Evolutionary conservation across 2,797 vertebrate genomes (phyloP).

Genomic region (Heliangelus exortis): DNA sequence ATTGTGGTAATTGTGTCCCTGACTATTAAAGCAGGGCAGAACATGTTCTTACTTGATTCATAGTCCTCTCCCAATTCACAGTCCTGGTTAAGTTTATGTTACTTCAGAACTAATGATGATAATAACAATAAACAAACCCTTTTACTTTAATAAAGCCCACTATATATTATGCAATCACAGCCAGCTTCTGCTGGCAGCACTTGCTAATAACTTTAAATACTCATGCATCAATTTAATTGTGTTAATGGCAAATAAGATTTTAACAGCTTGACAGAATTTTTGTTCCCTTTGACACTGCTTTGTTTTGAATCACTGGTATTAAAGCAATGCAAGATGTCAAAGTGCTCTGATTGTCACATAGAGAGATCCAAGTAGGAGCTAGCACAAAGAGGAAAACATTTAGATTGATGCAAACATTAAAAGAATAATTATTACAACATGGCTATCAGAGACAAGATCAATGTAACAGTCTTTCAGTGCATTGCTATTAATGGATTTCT

Average conservation of each 20-base stretch:
- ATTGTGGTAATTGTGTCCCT: not conserved
- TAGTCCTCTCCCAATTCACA: not conserved
- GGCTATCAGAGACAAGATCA: constrained; percentile 51
- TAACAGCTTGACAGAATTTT: constrained; percentile 67
- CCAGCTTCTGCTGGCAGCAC: constrained; percentile 51
- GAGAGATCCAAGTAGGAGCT: constrained; percentile 59
- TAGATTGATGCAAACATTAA: constrained; percentile 72
- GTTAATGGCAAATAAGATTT: constrained; percentile 61
- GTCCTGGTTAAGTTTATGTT: constrained; percentile 35
- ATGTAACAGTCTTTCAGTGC: constrained; percentile 24
- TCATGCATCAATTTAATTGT: constrained; percentile 65
- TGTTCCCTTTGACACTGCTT: constrained; percentile 67
- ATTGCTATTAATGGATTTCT: constrained; percentile 59
- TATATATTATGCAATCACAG: constrained; percentile 56
- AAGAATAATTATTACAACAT: constrained; percentile 62
- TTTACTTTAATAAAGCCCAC: constrained; percentile 54
- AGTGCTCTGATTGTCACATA: constrained; percentile 69
- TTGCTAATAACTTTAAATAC: constrained; percentile 63
- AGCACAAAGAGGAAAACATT: constrained; percentile 69
- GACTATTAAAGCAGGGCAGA: not conserved
- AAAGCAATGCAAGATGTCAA: constrained; percentile 71
- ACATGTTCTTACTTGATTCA: not conserved
- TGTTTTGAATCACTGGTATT: constrained; percentile 71
- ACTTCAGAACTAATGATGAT: constrained; percentile 44
- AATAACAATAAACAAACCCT: constrained; percentile 60